These are phyloP conservation scores for Nudaria mundana DNA, from an alignment of 2,888 invertebrate species.

Conservation along the genomic window DNA sequence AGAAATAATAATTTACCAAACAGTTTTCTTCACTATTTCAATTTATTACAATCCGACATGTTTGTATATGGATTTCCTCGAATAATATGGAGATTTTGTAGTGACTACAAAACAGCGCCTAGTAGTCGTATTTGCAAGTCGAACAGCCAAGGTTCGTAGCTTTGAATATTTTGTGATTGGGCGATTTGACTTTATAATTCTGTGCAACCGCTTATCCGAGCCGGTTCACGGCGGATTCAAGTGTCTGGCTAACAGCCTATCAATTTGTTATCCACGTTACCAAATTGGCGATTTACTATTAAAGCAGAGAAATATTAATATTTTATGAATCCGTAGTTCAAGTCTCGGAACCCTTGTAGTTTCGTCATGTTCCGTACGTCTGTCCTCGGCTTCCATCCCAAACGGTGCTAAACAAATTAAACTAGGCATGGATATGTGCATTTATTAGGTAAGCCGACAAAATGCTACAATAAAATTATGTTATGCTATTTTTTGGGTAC, in stretches of 20 bases:
- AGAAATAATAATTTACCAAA: slow-evolving; percentile 3
- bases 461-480: too few species aligned
- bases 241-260: slow-evolving; percentile 34
- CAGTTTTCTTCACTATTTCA: background rate
- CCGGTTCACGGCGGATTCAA: slow-evolving; percentile 26
- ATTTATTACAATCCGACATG: slow-evolving; percentile 2
- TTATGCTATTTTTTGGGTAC: too few species aligned
- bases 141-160: slow-evolving; percentile 49
- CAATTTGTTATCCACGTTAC: slow-evolving; percentile 22
- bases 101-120: slow-evolving; percentile 29
- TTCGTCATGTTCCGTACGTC: too few species aligned
- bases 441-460: too few species aligned
- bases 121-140: slow-evolving; percentile 63
- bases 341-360: too few species aligned
- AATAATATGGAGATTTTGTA: slow-evolving; percentile 9
- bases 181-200: slow-evolving; percentile 74
- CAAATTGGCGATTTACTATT: slow-evolving; percentile 1
- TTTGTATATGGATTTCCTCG: slow-evolving; percentile 4
- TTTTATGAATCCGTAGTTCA: too few species aligned
- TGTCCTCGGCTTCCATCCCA: too few species aligned
- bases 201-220: slow-evolving; percentile 58
- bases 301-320: too few species aligned
- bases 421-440: too few species aligned
- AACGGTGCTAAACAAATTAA: too few species aligned
- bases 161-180: slow-evolving; percentile 72